Conservation (phyloP, 2,113 vertebrate species). For the Nannobrachium achirus region DNA sequence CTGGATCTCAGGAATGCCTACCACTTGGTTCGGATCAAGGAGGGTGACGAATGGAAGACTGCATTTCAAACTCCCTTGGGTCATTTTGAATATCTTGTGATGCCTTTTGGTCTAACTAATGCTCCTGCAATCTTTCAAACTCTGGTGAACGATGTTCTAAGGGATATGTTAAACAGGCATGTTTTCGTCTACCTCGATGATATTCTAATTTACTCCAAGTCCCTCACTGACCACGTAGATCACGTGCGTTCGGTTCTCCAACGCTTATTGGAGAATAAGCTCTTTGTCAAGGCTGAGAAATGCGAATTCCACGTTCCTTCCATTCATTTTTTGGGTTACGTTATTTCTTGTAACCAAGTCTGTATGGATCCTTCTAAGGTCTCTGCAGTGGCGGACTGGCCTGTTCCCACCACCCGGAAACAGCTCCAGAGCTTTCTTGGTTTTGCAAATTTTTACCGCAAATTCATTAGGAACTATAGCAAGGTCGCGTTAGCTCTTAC, state of each 20-base stretch:
- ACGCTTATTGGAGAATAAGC: neutral
- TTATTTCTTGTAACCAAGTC: neutral
- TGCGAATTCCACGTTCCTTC: neutral
- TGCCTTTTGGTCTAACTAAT: slow-evolving; percentile 2
- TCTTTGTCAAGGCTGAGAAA: neutral
- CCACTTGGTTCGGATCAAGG: neutral
- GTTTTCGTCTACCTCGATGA: slow-evolving; percentile 4
- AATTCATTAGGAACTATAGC: neutral
- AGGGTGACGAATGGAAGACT: slow-evolving; percentile 7
- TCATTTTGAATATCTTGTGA: slow-evolving; percentile 1
- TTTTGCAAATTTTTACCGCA: slow-evolving; percentile 1
- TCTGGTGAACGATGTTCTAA: neutral
- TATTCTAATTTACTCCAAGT: neutral
- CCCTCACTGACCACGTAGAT: neutral
- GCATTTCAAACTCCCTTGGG: neutral
- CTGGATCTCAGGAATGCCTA: neutral
- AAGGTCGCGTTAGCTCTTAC: neutral
- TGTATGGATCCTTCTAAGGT: neutral
- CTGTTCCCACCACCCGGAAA: neutral
- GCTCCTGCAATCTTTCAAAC: slow-evolving; percentile 15
- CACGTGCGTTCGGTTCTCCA: neutral
- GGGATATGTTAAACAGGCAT: neutral
- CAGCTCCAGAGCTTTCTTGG: neutral
- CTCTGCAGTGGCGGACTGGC: neutral
- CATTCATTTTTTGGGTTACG: neutral